These are phyloP conservation scores for Brachionus angularis DNA, from an alignment of 1,140 invertebrate genomes.

Conservation along the genomic window DNA sequence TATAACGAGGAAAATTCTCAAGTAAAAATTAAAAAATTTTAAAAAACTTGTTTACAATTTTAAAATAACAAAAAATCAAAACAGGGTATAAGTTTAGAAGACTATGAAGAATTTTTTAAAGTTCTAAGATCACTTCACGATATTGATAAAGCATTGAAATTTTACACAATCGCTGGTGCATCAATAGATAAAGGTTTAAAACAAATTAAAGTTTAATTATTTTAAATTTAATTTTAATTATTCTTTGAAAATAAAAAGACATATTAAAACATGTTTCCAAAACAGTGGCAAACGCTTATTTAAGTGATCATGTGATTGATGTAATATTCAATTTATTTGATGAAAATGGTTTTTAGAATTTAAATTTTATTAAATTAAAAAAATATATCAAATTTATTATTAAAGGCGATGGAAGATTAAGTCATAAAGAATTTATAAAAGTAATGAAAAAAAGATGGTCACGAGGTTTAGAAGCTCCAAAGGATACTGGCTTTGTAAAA, in stretches of 20 bases:
- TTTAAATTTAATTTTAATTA: neutral
- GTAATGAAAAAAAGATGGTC: conserved; percentile 97
- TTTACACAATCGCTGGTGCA: conserved; percentile 96
- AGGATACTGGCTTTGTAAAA: conserved; percentile 95
- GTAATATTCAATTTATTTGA: conserved; percentile 98
- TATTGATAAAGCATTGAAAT: conserved; percentile 91
- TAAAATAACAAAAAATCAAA: too few species aligned
- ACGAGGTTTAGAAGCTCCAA: conserved; percentile 91
- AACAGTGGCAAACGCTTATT: conserved; percentile 87
- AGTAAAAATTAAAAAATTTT: too few species aligned
- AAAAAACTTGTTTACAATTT: too few species aligned
- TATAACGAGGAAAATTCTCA: conserved; percentile 33
- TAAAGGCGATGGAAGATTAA: conserved; percentile 92
- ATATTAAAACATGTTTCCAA: conserved; percentile 91
- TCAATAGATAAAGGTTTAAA: conserved; percentile 78
- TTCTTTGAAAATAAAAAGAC: conserved; percentile 60
- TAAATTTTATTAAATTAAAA: conserved; percentile 20
- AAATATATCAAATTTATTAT: conserved; percentile 47
- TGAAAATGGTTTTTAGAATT: conserved; percentile 75
- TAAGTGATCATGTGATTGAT: conserved; percentile 88
- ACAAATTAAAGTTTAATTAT: neutral
- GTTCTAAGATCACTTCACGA: conserved; percentile 80
- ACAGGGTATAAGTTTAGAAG: conserved; percentile 60
- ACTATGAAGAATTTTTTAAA: conserved; percentile 59
- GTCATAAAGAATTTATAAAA: conserved; percentile 94